Percentiles rank a stretch among this genome's conserved stretches.
Conservation (phyloP, 2,797 vertebrate species). For the Enteromius paludinosus region DNA sequence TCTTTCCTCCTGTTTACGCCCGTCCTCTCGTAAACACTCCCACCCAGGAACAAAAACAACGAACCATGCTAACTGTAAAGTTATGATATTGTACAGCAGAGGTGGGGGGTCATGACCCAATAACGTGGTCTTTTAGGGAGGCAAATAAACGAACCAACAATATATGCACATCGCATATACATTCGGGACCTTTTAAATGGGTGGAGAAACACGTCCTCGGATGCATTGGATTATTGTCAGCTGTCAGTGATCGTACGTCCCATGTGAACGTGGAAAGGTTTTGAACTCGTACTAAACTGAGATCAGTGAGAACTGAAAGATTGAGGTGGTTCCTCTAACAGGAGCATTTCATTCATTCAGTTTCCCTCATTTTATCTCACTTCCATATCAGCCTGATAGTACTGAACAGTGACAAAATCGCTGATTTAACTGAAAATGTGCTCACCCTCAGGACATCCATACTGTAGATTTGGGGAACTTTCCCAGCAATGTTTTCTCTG, state of each 20-base stretch:
- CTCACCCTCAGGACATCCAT: background rate
- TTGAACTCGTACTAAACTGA: background rate
- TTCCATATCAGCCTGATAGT: background rate
- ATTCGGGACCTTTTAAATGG: background rate
- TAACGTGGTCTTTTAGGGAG: background rate
- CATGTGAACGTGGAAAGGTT: background rate
- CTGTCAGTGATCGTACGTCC: background rate
- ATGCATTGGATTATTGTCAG: background rate
- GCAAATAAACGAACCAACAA: background rate
- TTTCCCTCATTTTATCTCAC: conserved; percentile 3
- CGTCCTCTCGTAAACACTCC: conserved; percentile 13
- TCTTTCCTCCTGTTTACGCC: conserved; percentile 26
- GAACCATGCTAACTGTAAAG: conserved; percentile 9
- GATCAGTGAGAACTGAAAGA: background rate
- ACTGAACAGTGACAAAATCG: background rate
- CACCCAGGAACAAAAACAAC: conserved; percentile 22
- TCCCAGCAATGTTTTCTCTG: background rate
- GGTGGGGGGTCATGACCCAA: background rate
- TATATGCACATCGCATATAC: background rate
- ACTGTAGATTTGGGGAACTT: background rate
- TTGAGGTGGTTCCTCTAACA: background rate
- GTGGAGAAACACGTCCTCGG: background rate
- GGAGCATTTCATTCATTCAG: background rate
- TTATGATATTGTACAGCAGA: conserved; percentile 4
- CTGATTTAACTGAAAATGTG: background rate